A percentile compares a stretch with the other conserved stretches of the same genome.
Evolutionary conservation across 2,888 invertebrate species (phyloP).

Genomic region (Ernsta delagoae): DNA sequence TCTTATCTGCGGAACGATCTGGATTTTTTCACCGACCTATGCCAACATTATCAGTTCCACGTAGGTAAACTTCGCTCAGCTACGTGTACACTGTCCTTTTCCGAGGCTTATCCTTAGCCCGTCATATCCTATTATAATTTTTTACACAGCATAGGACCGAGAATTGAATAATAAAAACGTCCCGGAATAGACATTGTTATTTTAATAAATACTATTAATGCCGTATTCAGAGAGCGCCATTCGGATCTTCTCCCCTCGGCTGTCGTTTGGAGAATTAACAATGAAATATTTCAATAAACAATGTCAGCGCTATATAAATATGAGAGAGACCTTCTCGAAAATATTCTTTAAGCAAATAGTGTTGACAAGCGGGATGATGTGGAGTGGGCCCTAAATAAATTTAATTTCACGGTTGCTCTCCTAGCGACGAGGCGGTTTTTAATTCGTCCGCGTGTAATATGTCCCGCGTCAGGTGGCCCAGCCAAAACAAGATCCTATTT

Average conservation of each 20-base stretch:
- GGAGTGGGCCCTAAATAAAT: conserved; percentile 80
- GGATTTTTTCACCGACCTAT: conserved; percentile 66
- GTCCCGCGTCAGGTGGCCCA: conserved; percentile 60
- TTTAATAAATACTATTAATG: conserved; percentile 78
- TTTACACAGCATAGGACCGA: conserved; percentile 25
- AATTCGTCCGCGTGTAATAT: conserved; percentile 66
- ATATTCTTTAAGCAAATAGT: conserved; percentile 80
- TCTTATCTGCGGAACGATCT: conserved; percentile 65
- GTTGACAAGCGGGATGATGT: conserved; percentile 73
- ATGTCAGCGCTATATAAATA: conserved; percentile 76
- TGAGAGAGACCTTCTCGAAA: conserved; percentile 73
- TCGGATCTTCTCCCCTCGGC: conserved; percentile 65
- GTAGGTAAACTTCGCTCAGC: conserved; percentile 54
- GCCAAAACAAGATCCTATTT: conserved; percentile 53
- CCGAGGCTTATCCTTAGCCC: conserved; percentile 64
- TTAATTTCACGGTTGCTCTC: conserved; percentile 73
- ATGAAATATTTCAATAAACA: conserved; percentile 83
- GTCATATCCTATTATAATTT: conserved; percentile 38
- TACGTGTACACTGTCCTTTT: conserved; percentile 70
- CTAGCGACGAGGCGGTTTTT: conserved; percentile 60
- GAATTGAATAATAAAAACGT: conserved; percentile 55
- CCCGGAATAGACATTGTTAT: conserved; percentile 69
- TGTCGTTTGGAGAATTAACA: conserved; percentile 77
- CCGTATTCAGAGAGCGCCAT: conserved; percentile 65
- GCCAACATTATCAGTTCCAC: conserved; percentile 69